Percentiles rank a stretch among this genome's conserved stretches.
Conservation (phyloP, 2,888 invertebrate genomes). For the Hirudinaria manillensis region DNA sequence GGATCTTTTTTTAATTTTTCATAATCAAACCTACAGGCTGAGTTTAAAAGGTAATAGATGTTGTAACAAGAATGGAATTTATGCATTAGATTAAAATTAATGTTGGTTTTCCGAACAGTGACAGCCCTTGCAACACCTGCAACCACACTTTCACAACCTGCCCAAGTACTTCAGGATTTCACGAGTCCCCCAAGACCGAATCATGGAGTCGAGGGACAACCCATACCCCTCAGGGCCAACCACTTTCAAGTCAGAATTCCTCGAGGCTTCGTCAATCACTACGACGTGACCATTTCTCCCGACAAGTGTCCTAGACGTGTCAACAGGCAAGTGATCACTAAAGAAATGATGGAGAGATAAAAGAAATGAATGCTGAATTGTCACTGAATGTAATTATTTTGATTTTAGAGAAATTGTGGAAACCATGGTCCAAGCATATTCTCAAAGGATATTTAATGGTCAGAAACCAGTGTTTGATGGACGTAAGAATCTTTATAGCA, state of each 20-base stretch:
- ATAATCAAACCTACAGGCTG: no score
- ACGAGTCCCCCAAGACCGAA: conserved; percentile 67
- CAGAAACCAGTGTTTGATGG: conserved; percentile 93
- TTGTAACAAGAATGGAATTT: no score
- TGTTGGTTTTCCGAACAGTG: neutral
- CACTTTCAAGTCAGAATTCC: conserved; percentile 99
- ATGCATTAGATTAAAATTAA: no score
- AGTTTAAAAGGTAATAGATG: no score
- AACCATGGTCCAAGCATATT: conserved; percentile 95
- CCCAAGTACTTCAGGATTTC: conserved; percentile 34
- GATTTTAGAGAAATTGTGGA: conserved; percentile 85
- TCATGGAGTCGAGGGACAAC: conserved; percentile 89
- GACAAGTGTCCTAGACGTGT: conserved; percentile 99
- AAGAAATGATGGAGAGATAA: neutral
- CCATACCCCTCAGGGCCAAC: conserved; percentile 92
- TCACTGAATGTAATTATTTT: neutral
- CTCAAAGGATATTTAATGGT: conserved; percentile 84
- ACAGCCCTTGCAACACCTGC: conserved; percentile 6
- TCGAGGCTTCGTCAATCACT: conserved; percentile 91
- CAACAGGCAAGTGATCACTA: conserved; percentile 54
- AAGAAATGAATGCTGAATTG: neutral
- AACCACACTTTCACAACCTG: conserved; percentile 13
- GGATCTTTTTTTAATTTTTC: no score
- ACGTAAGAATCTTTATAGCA: conserved; percentile 92
- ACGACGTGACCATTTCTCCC: conserved; percentile 96